These are phyloP conservation scores for Microctenopoma steveboyesi DNA, from an alignment of 2,797 vertebrate species.

Conservation along the genomic window DNA sequence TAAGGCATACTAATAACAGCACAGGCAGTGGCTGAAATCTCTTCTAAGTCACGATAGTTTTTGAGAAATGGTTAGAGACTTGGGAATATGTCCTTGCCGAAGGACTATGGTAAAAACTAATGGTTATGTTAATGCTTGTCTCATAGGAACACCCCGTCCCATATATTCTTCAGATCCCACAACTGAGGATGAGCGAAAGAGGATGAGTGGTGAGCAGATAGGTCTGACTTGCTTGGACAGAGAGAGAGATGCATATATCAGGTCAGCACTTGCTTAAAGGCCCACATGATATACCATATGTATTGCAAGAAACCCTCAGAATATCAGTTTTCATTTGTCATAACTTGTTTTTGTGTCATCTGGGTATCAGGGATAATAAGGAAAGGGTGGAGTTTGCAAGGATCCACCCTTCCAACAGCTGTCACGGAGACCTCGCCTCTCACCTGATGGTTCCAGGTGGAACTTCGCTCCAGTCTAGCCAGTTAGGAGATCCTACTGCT, in stretches of 20 bases:
- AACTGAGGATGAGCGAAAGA: conserved; percentile 89
- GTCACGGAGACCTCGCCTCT: conserved; percentile 92
- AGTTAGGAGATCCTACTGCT: conserved; percentile 89
- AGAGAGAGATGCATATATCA: conserved; percentile 90
- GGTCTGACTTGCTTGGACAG: conserved; percentile 86
- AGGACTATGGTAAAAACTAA: conserved; percentile 20
- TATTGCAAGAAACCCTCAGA: background rate
- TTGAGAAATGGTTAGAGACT: conserved; percentile 27
- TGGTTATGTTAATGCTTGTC: conserved; percentile 52
- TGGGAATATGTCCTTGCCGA: conserved; percentile 25
- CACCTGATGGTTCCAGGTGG: conserved; percentile 92
- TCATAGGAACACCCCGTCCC: conserved; percentile 78
- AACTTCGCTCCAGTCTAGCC: conserved; percentile 89
- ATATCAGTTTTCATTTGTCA: conserved; percentile 7
- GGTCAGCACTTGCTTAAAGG: conserved; percentile 67
- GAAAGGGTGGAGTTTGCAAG: conserved; percentile 94
- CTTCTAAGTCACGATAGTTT: background rate
- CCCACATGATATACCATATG: background rate
- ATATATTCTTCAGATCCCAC: conserved; percentile 88
- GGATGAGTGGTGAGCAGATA: conserved; percentile 90
- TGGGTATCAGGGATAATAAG: conserved; percentile 89
- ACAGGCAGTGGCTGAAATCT: conserved; percentile 12
- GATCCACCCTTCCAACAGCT: conserved; percentile 91
- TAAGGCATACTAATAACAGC: background rate
- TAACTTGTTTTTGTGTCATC: conserved; percentile 26